Evolutionary conservation across 2,888 invertebrate species (phyloP).

Genomic region (Schizotus pectinicornis): DNA sequence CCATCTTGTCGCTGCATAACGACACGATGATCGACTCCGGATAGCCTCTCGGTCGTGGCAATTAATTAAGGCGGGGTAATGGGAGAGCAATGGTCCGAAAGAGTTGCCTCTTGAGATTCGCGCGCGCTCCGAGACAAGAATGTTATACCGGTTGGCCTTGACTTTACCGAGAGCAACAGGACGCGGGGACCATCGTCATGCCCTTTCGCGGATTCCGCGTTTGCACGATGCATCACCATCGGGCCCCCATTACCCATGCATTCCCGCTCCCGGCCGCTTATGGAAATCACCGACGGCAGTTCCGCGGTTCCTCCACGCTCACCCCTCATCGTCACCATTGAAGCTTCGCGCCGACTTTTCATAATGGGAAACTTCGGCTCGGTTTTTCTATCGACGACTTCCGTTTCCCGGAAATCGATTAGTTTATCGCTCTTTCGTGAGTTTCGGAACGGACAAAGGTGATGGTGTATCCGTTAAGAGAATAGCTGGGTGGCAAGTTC

Average conservation of each 20-base stretch:
- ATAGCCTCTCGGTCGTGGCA: conserved; percentile 15
- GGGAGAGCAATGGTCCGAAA: conserved; percentile 28
- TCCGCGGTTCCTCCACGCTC: too few relatives aligned
- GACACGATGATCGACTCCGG: neutral
- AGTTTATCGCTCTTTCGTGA: too few relatives aligned
- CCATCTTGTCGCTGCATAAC: too few relatives aligned
- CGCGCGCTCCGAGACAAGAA: conserved; percentile 26
- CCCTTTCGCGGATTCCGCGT: neutral
- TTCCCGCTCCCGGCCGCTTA: conserved; percentile 9
- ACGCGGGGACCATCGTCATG: neutral
- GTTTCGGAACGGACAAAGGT: too few relatives aligned
- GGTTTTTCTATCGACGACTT: too few relatives aligned
- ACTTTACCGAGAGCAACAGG: conserved; percentile 24
- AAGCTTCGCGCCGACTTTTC: too few relatives aligned
- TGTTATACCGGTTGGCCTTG: conserved; percentile 27
- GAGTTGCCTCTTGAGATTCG: conserved; percentile 14
- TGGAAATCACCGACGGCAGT: conserved; percentile 3
- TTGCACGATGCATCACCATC: neutral
- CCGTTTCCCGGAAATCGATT: too few relatives aligned
- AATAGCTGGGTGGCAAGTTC: too few relatives aligned
- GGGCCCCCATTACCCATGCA: too few relatives aligned
- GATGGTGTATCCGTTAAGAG: too few relatives aligned
- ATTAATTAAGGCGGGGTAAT: conserved; percentile 30
- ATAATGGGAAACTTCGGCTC: too few relatives aligned
- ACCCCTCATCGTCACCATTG: too few relatives aligned